A percentile compares a stretch with the other conserved stretches of the same genome.
These are phyloP conservation scores for Cinclus cinclus DNA, from an alignment of 2,113 vertebrate species.

Conservation along the genomic window DNA sequence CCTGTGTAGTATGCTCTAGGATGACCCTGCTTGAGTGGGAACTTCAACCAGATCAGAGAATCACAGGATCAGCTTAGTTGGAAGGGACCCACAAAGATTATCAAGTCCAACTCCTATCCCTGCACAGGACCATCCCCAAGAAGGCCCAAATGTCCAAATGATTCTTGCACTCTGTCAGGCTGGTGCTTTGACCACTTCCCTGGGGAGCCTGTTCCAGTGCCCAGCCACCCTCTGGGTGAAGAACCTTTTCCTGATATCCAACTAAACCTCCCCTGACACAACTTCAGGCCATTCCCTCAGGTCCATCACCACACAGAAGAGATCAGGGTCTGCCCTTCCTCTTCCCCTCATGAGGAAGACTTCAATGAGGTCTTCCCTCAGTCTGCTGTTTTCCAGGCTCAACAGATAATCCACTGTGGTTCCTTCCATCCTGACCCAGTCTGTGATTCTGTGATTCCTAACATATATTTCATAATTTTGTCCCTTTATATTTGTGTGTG, in stretches of 20 bases:
- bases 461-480: background rate
- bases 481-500: background rate
- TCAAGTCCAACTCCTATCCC: fast-evolving
- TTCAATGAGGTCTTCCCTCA: background rate
- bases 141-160: background rate
- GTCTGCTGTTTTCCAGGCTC: background rate
- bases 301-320: background rate
- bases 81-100: background rate
- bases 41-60: background rate
- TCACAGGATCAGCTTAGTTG: background rate
- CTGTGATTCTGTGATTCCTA: background rate
- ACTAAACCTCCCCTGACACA: background rate
- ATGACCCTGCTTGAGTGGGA: background rate
- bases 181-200: background rate
- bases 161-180: background rate
- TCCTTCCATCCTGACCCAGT: background rate
- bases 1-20: background rate
- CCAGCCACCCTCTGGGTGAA: fast-evolving
- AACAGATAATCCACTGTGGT: background rate
- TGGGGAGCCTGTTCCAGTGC: background rate
- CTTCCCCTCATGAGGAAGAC: background rate
- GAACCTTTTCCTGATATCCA: background rate
- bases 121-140: background rate
- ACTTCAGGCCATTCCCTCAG: background rate
- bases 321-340: background rate